Percentiles rank a stretch among this genome's conserved stretches.
Evolutionary conservation across 2,797 vertebrate species (phyloP).

Genomic region (Acanthopagrus latus): DNA sequence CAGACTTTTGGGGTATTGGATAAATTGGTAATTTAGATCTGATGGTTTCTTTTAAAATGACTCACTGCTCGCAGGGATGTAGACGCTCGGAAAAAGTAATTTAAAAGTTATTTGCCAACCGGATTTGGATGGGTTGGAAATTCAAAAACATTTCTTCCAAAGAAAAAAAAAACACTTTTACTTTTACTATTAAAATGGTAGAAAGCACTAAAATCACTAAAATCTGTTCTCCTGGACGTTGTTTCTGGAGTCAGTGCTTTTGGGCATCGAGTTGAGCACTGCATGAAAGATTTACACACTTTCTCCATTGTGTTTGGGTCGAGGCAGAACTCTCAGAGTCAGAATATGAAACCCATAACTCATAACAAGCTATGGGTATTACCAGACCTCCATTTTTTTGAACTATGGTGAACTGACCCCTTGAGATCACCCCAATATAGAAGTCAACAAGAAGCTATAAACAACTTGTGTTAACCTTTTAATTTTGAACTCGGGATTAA

Average conservation of each 20-base stretch:
- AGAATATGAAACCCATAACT: not conserved
- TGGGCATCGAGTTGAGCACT: not conserved
- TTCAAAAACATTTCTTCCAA: not conserved
- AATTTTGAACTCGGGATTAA: slow-evolving; percentile 10
- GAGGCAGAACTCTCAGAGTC: not conserved
- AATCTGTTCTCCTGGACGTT: not conserved
- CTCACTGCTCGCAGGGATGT: not conserved
- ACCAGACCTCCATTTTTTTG: not conserved
- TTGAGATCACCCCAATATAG: not conserved
- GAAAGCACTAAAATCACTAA: too few relatives aligned
- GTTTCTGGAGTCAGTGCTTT: not conserved
- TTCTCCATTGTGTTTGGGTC: not conserved
- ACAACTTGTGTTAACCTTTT: slow-evolving; percentile 25
- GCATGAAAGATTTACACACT: not conserved
- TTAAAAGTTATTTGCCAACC: not conserved
- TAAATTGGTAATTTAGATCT: not conserved
- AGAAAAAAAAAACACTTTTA: not conserved
- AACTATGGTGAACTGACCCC: not conserved
- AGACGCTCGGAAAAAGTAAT: not conserved
- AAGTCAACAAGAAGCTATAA: slow-evolving; percentile 3
- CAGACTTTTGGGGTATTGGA: not conserved
- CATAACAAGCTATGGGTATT: not conserved
- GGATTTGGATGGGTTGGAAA: not conserved
- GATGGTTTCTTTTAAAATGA: not conserved
- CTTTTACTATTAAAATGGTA: not conserved